Evolutionary conservation across 1,140 invertebrate species (phyloP).

Genomic region (Drosophila watanabei): DNA sequence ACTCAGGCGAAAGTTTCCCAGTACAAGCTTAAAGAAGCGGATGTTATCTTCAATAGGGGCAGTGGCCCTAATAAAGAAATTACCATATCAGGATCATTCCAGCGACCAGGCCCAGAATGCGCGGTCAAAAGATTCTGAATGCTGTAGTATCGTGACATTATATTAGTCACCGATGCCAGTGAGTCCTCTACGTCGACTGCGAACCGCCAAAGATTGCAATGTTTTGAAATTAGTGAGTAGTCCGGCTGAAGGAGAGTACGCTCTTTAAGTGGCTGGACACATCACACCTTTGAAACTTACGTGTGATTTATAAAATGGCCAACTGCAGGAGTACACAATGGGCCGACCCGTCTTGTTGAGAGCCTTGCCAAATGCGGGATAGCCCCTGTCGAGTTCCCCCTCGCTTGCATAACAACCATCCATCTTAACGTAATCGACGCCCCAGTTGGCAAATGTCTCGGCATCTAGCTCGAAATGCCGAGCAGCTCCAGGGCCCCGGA

Average conservation of each 20-base stretch:
- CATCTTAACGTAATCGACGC: constrained; percentile 98
- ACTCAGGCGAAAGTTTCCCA: constrained; percentile 98
- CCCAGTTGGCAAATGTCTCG: constrained; percentile 97
- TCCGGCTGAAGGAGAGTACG: constrained; percentile 90
- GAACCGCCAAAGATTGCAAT: constrained; percentile 98
- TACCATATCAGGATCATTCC: constrained; percentile 99
- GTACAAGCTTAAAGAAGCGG: constrained; percentile 90
- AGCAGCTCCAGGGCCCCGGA: constrained; percentile 96
- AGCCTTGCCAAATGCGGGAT: constrained; percentile 58
- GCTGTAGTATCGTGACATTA: constrained; percentile 96
- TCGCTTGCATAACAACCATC: constrained; percentile 94
- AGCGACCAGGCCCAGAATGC: constrained; percentile 96
- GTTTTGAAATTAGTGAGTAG: constrained; percentile 93
- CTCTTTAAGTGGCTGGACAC: constrained; percentile 87
- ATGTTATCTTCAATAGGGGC: neutral
- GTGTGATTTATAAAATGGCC: constrained; percentile 97
- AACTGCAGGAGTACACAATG: constrained; percentile 98
- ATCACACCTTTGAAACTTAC: neutral
- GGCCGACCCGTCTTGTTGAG: constrained; percentile 71
- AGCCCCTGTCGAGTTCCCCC: constrained; percentile 43
- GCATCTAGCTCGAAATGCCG: constrained; percentile 94
- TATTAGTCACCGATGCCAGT: constrained; percentile 94
- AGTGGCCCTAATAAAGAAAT: constrained; percentile 11
- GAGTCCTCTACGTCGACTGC: constrained; percentile 97
- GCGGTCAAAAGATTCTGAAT: constrained; percentile 94